Evolutionary conservation across 2,888 invertebrate genomes (phyloP).

Genomic region (Plagodis dolabraria): DNA sequence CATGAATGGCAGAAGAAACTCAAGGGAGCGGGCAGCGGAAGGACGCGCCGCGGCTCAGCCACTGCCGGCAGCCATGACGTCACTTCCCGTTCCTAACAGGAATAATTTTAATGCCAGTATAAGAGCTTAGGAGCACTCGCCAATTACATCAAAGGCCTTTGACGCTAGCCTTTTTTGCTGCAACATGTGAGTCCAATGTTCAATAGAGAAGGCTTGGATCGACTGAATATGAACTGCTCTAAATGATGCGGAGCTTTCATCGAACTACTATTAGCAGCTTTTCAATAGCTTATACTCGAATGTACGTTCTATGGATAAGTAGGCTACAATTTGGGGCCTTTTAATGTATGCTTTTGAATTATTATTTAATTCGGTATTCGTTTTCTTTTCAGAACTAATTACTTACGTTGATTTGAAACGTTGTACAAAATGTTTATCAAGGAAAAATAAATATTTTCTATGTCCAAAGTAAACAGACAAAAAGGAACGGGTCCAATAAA

Average conservation of each 20-base stretch:
- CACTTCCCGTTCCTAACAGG: conserved; percentile 58
- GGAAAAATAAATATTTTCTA: conserved; percentile 29
- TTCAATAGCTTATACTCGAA: conserved; percentile 21
- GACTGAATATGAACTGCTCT: conserved; percentile 38
- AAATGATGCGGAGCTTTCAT: conserved; percentile 35
- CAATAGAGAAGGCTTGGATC: conserved; percentile 40
- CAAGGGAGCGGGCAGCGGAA: conserved; percentile 59
- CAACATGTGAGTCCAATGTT: conserved; percentile 43
- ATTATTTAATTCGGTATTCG: not conserved
- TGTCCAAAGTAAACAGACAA: conserved; percentile 43
- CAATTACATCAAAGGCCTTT: conserved; percentile 62
- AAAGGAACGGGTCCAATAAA: conserved; percentile 47
- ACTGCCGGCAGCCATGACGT: conserved; percentile 57
- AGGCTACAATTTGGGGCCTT: conserved; percentile 1
- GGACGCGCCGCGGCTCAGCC: conserved; percentile 62
- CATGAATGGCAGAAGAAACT: conserved; percentile 55
- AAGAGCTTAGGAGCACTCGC: conserved; percentile 49
- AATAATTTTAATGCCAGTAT: conserved; percentile 63
- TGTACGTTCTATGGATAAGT: conserved; percentile 20
- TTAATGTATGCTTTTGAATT: conserved; percentile 3
- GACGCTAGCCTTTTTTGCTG: conserved; percentile 51
- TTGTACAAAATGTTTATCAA: conserved; percentile 1
- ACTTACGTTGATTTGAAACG: not conserved
- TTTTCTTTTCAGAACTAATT: too few species aligned
- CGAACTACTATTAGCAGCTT: conserved; percentile 24